These are phyloP conservation scores for Hormaphis cornu DNA, from an alignment of 1,140 invertebrate genomes.

Conservation along the genomic window DNA sequence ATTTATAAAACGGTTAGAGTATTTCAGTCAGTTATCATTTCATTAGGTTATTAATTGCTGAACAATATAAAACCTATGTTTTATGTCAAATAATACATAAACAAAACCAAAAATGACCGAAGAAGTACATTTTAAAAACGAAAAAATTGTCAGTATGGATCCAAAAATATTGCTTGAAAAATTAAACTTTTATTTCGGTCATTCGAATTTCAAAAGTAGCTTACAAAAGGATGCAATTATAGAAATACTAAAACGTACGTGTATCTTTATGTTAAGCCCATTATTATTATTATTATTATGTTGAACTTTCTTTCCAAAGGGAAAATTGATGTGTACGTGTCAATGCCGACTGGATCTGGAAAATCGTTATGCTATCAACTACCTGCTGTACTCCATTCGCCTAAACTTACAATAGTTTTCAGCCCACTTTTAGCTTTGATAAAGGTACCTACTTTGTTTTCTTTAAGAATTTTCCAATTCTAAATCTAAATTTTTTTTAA, in stretches of 20 bases:
- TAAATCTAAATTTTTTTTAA: neutral
- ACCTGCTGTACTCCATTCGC: constrained; percentile 50
- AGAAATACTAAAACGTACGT: constrained; percentile 46
- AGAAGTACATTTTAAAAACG: neutral
- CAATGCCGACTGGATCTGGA: constrained; percentile 63
- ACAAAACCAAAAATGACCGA: neutral
- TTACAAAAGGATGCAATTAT: constrained; percentile 47
- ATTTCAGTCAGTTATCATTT: neutral
- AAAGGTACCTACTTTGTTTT: constrained; percentile 42
- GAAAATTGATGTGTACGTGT: constrained; percentile 55
- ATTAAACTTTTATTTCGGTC: constrained; percentile 9
- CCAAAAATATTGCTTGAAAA: neutral
- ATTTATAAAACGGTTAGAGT: neutral
- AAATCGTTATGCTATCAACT: constrained; percentile 65
- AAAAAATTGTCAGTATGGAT: neutral
- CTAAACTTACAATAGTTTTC: constrained; percentile 55
- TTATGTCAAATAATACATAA: neutral
- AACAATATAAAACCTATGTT: neutral
- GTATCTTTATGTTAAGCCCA: neutral
- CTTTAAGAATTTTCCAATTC: neutral
- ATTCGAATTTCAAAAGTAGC: constrained; percentile 46
- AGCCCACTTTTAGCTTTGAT: constrained; percentile 62
- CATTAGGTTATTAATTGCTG: neutral
- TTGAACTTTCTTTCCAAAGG: constrained; percentile 42
- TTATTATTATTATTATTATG: neutral